Evolutionary conservation across 2,888 invertebrate genomes (phyloP).

Genomic region (Sussaba pulchella): DNA sequence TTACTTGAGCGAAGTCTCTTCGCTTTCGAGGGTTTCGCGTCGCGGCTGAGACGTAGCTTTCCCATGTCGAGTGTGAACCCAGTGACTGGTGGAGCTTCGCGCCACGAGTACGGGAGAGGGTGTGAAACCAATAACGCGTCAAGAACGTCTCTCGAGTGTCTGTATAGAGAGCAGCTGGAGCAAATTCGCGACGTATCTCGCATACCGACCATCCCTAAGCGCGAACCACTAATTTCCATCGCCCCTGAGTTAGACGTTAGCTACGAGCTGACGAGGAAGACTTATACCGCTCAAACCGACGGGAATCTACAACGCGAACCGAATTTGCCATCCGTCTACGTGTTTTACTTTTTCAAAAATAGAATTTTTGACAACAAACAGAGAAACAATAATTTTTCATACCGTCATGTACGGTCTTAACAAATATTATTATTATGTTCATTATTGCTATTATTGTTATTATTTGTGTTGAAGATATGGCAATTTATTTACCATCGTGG

Average conservation of each 20-base stretch:
- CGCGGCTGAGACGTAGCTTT: conserved; percentile 34
- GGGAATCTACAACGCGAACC: conserved; percentile 60
- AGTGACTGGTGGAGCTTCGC: conserved; percentile 26
- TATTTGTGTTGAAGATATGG: no score
- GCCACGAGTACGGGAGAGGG: conserved; percentile 59
- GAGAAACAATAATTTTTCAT: no score
- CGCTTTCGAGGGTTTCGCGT: conserved; percentile 48
- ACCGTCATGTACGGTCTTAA: no score
- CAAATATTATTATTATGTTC: no score
- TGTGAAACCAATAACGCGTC: conserved; percentile 83
- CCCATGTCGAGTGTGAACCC: neutral
- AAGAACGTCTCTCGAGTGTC: conserved; percentile 76
- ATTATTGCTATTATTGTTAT: neutral
- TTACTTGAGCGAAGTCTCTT: conserved; percentile 81
- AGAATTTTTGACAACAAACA: no score
- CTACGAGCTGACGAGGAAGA: conserved; percentile 62
- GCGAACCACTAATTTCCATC: conserved; percentile 82
- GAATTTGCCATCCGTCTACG: conserved; percentile 60
- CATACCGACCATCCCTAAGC: conserved; percentile 76
- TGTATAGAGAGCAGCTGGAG: conserved; percentile 33
- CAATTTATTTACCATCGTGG: no score
- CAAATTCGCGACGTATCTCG: conserved; percentile 74
- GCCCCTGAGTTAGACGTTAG: conserved; percentile 82
- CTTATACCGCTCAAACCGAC: conserved; percentile 8
- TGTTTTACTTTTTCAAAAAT: conserved; percentile 14